These are phyloP conservation scores for Chaetorhynchus papuensis DNA, from an alignment of 2,113 vertebrate genomes.

Conservation along the genomic window DNA sequence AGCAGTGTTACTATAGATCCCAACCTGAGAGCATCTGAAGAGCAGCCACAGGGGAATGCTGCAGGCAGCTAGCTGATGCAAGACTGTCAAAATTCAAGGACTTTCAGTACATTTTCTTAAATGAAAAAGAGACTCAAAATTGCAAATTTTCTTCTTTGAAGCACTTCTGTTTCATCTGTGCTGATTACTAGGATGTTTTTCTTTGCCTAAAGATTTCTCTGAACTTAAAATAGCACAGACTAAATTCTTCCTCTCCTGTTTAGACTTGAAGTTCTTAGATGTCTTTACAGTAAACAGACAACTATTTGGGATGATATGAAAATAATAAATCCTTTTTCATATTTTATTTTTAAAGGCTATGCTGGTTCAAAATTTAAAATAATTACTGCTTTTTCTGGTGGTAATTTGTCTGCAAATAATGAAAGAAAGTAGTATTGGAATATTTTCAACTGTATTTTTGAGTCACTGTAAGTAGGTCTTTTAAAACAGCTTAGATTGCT, in stretches of 20 bases:
- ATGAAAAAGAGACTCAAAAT: conserved; percentile 5
- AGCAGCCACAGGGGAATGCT: conserved; percentile 1
- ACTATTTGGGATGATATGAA: background rate
- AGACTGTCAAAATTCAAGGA: conserved; percentile 52
- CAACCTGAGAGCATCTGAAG: conserved; percentile 35
- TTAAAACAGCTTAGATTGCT: background rate
- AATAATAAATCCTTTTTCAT: background rate
- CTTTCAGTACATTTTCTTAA: conserved; percentile 46
- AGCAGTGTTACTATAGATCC: conserved; percentile 24
- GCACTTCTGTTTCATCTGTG: conserved; percentile 27
- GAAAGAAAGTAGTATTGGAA: background rate
- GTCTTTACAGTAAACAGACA: background rate
- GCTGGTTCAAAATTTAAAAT: background rate
- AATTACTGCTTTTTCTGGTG: background rate
- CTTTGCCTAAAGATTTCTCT: conserved; percentile 10
- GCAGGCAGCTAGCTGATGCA: conserved; percentile 11
- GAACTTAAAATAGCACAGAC: conserved; percentile 43
- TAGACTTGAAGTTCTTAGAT: background rate
- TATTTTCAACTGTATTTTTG: background rate
- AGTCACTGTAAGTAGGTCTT: background rate
- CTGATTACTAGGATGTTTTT: conserved; percentile 28
- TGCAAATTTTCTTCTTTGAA: conserved; percentile 50
- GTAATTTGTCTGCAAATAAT: background rate
- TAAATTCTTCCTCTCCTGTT: background rate
- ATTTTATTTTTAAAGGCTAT: background rate